Base-by-base conservation (phyloP, 2,797 vertebrate species). In the Gambusia yucatana region DNA sequence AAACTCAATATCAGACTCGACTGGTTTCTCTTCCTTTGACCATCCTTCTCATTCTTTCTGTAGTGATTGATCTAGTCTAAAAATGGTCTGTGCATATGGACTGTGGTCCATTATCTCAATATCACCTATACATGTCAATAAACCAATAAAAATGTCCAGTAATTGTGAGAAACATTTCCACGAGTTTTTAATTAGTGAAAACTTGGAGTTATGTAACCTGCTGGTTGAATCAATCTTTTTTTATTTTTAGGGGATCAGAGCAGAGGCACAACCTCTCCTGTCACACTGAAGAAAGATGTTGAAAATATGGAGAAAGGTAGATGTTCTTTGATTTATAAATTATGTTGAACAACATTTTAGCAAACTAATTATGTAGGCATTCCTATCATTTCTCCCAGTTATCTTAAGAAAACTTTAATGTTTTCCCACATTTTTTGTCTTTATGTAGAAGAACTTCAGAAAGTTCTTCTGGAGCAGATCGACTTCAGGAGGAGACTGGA, bases 221-320 rank as follows among this genome's bases (percentile, higher is more conserved):
- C 28, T 46, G 28, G 6, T 70, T 46, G 11, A 70, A 46, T 70
- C 5, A 16, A 44, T 78, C 13, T 74, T 47, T 74, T 36, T 43
- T 1, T 63, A 16, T 86, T 87, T 85, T 72, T 92, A 99, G 98
- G 96, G 55, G 98, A 99, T 87, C 97, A 96, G 85, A 96, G 91
- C 11, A 97, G 97, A 93, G 96, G 97, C 86, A 90, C 96, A 47
- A 94, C 92, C 81, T 96, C 97, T 83, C 97, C 98, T 59, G 97
- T 97, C 67, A 94, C 97, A 1, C 95, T 98, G 67, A 99, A 99
- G 92, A 99, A 98, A 91, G 98, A 98, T 71, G 97, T 99, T 0
- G 98, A 98, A 89, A 98, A 97, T 91, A 99, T 99, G 98, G 98
- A 98, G 81, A 99, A 99, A 97, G 98, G 98, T 99, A 96, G 93